phyloP scores from a whole-genome alignment of 2,888 invertebrate genomes.

The Drosophila multiciliata region DNA sequence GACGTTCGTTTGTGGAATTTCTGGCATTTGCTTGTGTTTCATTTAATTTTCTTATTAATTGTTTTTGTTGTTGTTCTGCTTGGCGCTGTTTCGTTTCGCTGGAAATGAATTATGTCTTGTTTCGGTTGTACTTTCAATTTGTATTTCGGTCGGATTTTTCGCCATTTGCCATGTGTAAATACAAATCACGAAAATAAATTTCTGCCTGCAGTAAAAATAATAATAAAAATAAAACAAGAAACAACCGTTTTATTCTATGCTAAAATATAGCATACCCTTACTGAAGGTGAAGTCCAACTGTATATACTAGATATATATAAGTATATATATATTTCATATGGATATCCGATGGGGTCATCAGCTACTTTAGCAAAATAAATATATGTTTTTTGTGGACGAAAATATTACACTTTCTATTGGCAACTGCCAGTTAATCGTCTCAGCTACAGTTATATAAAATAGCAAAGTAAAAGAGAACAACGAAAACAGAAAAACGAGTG shows the following conservation, averaged over 20 bases:
- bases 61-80: neutral
- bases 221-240: neutral
- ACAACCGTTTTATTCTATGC: neutral
- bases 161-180: conserved; percentile 38
- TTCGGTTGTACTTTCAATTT: conserved; percentile 18
- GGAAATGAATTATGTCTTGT: conserved; percentile 37
- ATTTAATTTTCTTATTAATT: conserved; percentile 10
- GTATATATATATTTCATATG: neutral
- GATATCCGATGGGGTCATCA: too few relatives aligned
- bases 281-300: neutral
- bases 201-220: conserved; percentile 3
- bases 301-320: neutral
- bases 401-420: neutral
- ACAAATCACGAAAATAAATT: conserved; percentile 27
- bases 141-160: neutral
- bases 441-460: conserved; percentile 11
- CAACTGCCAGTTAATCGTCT: neutral
- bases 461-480: conserved; percentile 1
- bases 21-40: conserved; percentile 35
- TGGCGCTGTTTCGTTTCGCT: conserved; percentile 27
- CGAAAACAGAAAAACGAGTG: neutral
- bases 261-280: neutral
- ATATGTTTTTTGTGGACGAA: neutral
- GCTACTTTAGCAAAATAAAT: neutral
- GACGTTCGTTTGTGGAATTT: conserved; percentile 43